Evolutionary conservation across 2,113 vertebrate genomes (phyloP).

Genomic region (Salvelinus fontinalis): DNA sequence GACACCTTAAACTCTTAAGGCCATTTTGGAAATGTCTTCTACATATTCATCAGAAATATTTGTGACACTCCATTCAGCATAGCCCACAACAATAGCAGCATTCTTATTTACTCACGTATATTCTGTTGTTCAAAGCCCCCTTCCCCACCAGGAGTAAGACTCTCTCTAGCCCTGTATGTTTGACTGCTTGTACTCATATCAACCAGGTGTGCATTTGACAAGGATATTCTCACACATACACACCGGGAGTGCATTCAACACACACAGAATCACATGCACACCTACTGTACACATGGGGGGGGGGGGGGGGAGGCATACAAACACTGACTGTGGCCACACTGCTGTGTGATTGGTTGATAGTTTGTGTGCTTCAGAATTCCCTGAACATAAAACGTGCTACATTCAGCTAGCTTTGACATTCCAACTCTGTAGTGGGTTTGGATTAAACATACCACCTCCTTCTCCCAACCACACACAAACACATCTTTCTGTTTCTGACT

Average conservation of each 20-base stretch:
- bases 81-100: slow-evolving; percentile 52
- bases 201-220: slow-evolving; percentile 31
- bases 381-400: slow-evolving; percentile 32
- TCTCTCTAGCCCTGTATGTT: slow-evolving; percentile 25
- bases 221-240: slow-evolving; percentile 43
- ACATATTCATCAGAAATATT: slow-evolving; percentile 62
- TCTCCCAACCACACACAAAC: no score
- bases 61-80: slow-evolving; percentile 61
- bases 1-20: slow-evolving; percentile 73
- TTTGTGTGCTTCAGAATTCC: slow-evolving; percentile 39
- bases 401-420: slow-evolving; percentile 35
- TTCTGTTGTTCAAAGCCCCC: slow-evolving; percentile 44
- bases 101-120: slow-evolving; percentile 46
- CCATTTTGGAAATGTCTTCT: slow-evolving; percentile 66
- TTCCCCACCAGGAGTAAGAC: slow-evolving; percentile 22
- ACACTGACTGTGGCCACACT: slow-evolving; percentile 7
- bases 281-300: no score
- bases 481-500: background rate
- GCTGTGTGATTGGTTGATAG: slow-evolving; percentile 6
- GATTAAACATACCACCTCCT: background rate
- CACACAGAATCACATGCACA: slow-evolving; percentile 53
- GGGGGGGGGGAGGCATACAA: slow-evolving; percentile 1
- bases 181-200: slow-evolving; percentile 44
- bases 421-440: background rate
- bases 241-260: slow-evolving; percentile 40